Conservation (phyloP, 2,113 vertebrate species). For the Odontophorus gujanensis region DNA sequence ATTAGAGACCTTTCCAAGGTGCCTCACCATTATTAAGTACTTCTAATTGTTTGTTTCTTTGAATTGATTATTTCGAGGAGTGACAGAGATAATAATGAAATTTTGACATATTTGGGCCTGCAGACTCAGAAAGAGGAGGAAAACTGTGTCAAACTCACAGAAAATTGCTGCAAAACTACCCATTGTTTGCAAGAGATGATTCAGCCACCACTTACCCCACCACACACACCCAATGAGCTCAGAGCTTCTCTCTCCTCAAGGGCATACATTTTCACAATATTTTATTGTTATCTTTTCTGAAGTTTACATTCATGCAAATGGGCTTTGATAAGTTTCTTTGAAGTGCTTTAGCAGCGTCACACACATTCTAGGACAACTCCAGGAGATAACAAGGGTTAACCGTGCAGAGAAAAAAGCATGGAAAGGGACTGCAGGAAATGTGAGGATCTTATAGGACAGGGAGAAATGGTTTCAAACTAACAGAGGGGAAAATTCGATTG, state of each 20-base stretch:
- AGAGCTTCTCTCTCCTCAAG: background rate
- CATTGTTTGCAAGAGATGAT: background rate
- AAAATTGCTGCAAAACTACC: background rate
- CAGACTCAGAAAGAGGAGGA: background rate
- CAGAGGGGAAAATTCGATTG: too few relatives aligned
- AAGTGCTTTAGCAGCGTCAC: background rate
- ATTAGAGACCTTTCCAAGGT: background rate
- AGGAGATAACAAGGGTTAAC: background rate
- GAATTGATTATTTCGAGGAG: background rate
- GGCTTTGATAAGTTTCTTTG: background rate
- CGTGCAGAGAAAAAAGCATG: background rate
- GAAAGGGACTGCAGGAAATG: background rate
- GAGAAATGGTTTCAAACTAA: too few relatives aligned
- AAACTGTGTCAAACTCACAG: background rate
- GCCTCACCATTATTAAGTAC: background rate
- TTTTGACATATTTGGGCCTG: background rate
- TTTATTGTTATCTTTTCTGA: background rate
- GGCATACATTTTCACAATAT: background rate
- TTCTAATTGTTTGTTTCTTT: background rate
- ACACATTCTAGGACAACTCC: background rate
- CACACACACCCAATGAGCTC: background rate
- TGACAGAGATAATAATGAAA: background rate
- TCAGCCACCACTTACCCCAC: background rate
- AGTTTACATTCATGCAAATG: background rate
- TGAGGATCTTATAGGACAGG: background rate